Conservation (phyloP, 1,140 invertebrate genomes). For the Tetramorium simillimum region DNA sequence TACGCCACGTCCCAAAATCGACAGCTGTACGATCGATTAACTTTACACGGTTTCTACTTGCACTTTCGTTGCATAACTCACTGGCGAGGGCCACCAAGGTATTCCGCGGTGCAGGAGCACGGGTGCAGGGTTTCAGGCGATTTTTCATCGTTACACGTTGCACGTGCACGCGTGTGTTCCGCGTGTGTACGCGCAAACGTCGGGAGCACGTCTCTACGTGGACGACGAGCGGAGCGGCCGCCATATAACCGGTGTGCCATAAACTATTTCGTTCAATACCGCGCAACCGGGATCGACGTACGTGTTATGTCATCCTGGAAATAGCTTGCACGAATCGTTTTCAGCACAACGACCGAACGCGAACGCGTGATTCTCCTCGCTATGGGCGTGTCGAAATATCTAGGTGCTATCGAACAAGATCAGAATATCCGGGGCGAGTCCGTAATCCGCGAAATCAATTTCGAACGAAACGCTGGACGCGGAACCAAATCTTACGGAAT, state of each 20-base stretch:
- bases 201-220: background rate
- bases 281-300: background rate
- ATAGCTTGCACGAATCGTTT: background rate
- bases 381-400: background rate
- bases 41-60: slow-evolving; percentile 53
- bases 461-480: background rate
- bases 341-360: background rate
- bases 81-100: slow-evolving; percentile 40
- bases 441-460: background rate
- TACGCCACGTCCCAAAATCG: slow-evolving; percentile 58
- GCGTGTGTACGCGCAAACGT: background rate
- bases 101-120: slow-evolving; percentile 14
- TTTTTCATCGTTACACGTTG: slow-evolving; percentile 48
- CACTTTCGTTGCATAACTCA: slow-evolving; percentile 56
- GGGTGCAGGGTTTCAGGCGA: background rate
- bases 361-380: background rate
- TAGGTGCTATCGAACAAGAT: background rate
- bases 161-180: background rate
- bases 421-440: background rate
- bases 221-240: background rate
- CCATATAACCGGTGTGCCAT: background rate
- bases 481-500: background rate
- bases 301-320: slow-evolving; percentile 20
- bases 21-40: slow-evolving; percentile 58
- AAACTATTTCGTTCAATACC: slow-evolving; percentile 27